Base-by-base conservation (phyloP, 2,888 invertebrate species). In the Matsumyia berberina region DNA sequence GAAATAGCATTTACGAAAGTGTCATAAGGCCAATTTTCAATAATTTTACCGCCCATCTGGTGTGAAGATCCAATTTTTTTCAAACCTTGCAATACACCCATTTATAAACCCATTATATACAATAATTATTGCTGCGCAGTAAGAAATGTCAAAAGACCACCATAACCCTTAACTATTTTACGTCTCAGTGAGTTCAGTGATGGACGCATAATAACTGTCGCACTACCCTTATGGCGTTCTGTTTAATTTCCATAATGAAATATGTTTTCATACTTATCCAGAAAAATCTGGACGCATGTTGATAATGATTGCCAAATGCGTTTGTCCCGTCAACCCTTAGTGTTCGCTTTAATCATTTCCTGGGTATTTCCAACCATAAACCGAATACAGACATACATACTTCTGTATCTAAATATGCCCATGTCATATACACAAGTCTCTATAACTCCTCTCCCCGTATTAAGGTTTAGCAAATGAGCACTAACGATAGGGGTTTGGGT, bases 201-300 rank as follows among this genome's bases (percentile, higher is more conserved):
- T 66, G 64, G 64, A 35, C 12, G 33, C 35, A 29, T 24, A 37
- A 51, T 51, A 42, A 37, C 37, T 37, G 15, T 17, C 44, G 11
- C 29, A 42, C n/a, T 31, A 29, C 42, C 24, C 15, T 49, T 17
- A 62, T 49, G 44, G 17, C 57, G 37, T 73, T 66, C 29, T 53
- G 51, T 60, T 67, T 74, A 33, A 60, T 74, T 80, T 80, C 53
- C 67, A 53, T 74, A 67, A 80, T 67, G 58, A 64, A 66, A 79
- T 79, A 64, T 57, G 62, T 24, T 58, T 12, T 8, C 33, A 31
- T 33, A 57, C 12, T 24, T 24, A 55, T 39, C 44, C 55, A 70
- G 55, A 81, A 81, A 78, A 78, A 81, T 81, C 76, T 81, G 69
- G 39, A 76, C 62, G 69, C 51, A 69, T 69, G 76, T 76, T 81